Evolutionary conservation across 2,113 vertebrate species (phyloP), one percentile per base, ranked within the genome.

Genomic region (Oxyura jamaicensis): DNA sequence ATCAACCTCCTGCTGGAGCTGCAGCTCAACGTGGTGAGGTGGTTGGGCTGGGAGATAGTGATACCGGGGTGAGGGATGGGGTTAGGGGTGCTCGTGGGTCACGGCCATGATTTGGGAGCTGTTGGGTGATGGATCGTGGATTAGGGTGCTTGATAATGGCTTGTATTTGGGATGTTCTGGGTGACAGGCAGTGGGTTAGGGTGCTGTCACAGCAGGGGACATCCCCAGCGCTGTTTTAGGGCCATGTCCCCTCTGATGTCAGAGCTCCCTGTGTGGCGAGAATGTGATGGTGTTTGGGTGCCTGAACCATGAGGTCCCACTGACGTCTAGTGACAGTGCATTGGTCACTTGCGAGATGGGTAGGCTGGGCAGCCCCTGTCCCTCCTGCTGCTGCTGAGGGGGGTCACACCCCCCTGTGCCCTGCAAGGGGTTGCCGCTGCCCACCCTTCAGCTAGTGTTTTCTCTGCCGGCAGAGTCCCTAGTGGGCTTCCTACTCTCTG

Each of bases 1-100:
- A 98, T 99, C 97, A 98, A 99, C 95, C 98, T 99, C 52, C 98
- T 99, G 96, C 97, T 99, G 98, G 99, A 99, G 98, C 98, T 99
- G 71, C 98, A 99, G 83, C 98, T 99, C 78, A 99, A 99, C 2
- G 97, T 96, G 98, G 99, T 99, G 97, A 98, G 96, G 98, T 96
- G 42, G n/a, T 46, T 0, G 1, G 29, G 19, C 22, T 65, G 72
- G 84, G 71, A 89, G 41, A 6, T 48, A 59, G 46, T 25, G 23
- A 21, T 53, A 14, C 19, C 0, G 14, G 62, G 44, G 18, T 1
- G 3, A 11, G 8, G 23, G 50, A 12, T 3, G 21, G 33, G n/a
- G 35, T 36, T 48, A 63, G 65, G 48, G 13, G 16, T 28, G 60
- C 21, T 72, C 7, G 39, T 56, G 23, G 42, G 36, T 56, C 26